Percentiles rank a stretch among this genome's conserved stretches.
Conservation (phyloP, 2,797 vertebrate genomes). For the Dendrocincla fuliginosa region DNA sequence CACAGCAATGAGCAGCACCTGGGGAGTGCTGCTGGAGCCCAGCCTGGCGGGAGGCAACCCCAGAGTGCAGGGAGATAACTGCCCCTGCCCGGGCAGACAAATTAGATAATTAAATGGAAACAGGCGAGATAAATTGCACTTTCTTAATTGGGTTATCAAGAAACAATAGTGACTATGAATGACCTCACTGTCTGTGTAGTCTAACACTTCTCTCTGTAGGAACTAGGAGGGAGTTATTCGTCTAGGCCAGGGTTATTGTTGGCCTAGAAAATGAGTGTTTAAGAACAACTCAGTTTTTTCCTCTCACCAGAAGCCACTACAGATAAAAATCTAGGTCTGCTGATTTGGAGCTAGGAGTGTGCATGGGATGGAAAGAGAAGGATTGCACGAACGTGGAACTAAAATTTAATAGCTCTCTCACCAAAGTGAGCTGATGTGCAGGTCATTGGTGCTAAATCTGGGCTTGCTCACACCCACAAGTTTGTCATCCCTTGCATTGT, state of each 20-base stretch:
- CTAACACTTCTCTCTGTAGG: constrained; percentile 54
- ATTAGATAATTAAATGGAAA: constrained; percentile 78
- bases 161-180: constrained; percentile 69
- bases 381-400: neutral
- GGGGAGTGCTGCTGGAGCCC: constrained; percentile 20
- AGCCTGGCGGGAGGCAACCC: neutral
- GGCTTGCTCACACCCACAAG: neutral
- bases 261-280: constrained; percentile 66
- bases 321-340: constrained; percentile 60
- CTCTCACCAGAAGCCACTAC: constrained; percentile 43
- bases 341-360: neutral
- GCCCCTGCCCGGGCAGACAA: constrained; percentile 64
- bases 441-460: neutral
- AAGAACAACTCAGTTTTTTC: constrained; percentile 13
- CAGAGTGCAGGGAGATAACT: constrained; percentile 9
- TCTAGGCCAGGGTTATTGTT: constrained; percentile 70
- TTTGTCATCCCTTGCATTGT: neutral
- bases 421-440: neutral
- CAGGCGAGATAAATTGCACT: constrained; percentile 75
- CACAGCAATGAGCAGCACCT: constrained; percentile 53
- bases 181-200: constrained; percentile 77
- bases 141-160: constrained; percentile 77
- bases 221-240: constrained; percentile 57
- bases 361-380: neutral
- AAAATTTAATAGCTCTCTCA: neutral